A percentile compares a stretch with the other conserved stretches of the same genome.
Conservation (phyloP, 1,140 invertebrate species). For the Trichonephila clavata region DNA sequence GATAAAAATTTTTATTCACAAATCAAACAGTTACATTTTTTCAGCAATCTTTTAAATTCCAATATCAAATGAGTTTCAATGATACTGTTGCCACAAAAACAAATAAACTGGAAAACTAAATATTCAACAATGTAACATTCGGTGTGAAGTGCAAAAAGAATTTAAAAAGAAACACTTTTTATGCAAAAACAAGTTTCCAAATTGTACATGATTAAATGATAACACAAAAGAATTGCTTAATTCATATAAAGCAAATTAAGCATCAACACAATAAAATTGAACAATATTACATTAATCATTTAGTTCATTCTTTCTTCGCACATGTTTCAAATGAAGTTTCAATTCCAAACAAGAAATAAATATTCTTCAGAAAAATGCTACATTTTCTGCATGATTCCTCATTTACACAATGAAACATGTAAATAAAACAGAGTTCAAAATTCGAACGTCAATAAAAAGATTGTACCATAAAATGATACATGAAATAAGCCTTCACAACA, state of each 20-base stretch:
- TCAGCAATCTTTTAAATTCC: not conserved
- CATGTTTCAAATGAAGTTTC: not conserved
- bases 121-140: not conserved
- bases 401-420: not conserved
- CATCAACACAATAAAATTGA: too few relatives aligned
- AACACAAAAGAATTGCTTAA: too few relatives aligned
- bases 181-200: not conserved
- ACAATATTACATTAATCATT: not conserved
- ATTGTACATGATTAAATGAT: not conserved
- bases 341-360: not conserved
- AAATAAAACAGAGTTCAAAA: not conserved
- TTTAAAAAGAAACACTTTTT: not conserved
- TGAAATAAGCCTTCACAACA: not conserved
- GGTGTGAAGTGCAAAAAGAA: not conserved
- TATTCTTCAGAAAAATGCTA: not conserved
- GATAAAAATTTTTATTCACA: not conserved
- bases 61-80: not conserved
- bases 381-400: not conserved
- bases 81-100: not conserved
- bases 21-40: not conserved
- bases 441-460: not conserved
- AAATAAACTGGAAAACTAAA: not conserved
- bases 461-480: not conserved
- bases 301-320: not conserved
- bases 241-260: too few relatives aligned